Evolutionary conservation across 2,888 invertebrate genomes (phyloP).

Genomic region (Epistrophella euchroma): DNA sequence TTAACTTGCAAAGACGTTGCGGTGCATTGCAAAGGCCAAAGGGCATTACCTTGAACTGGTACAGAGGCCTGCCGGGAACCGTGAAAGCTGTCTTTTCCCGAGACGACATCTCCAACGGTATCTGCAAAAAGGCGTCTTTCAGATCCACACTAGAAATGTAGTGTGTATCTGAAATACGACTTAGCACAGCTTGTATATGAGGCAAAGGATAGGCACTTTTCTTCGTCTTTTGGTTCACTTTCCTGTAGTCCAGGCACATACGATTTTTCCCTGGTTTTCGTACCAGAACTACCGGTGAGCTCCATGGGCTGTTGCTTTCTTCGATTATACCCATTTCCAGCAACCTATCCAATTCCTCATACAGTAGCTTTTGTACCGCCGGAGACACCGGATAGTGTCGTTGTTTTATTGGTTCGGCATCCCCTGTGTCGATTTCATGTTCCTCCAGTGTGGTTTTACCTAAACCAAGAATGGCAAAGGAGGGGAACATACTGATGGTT

Average conservation of each 20-base stretch:
- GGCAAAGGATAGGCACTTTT: slow-evolving; percentile 59
- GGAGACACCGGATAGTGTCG: slow-evolving; percentile 60
- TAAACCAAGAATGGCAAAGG: slow-evolving; percentile 45
- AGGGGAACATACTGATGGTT: slow-evolving; percentile 47
- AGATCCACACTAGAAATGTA: background rate
- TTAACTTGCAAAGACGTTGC: slow-evolving; percentile 56
- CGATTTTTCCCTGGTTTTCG: no score
- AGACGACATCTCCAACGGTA: slow-evolving; percentile 20
- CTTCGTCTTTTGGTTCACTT: slow-evolving; percentile 75
- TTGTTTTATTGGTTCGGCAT: slow-evolving; percentile 50
- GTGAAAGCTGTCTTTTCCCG: slow-evolving; percentile 41
- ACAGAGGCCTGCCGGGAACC: slow-evolving; percentile 41
- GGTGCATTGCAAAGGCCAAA: slow-evolving; percentile 60
- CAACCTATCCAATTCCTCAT: slow-evolving; percentile 76
- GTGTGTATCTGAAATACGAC: slow-evolving; percentile 68
- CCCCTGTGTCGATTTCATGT: slow-evolving; percentile 47
- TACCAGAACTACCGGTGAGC: slow-evolving; percentile 77
- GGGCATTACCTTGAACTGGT: slow-evolving; percentile 67
- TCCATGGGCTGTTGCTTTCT: slow-evolving; percentile 77
- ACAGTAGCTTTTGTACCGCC: slow-evolving; percentile 41
- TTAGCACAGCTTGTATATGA: slow-evolving; percentile 77
- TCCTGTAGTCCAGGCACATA: no score
- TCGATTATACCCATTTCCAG: slow-evolving; percentile 38
- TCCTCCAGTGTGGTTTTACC: slow-evolving; percentile 37
- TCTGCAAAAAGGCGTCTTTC: slow-evolving; percentile 36